A percentile compares a stretch with the other conserved stretches of the same genome.
Conservation (phyloP, 2,113 vertebrate species). For the Stegastes partitus region DNA sequence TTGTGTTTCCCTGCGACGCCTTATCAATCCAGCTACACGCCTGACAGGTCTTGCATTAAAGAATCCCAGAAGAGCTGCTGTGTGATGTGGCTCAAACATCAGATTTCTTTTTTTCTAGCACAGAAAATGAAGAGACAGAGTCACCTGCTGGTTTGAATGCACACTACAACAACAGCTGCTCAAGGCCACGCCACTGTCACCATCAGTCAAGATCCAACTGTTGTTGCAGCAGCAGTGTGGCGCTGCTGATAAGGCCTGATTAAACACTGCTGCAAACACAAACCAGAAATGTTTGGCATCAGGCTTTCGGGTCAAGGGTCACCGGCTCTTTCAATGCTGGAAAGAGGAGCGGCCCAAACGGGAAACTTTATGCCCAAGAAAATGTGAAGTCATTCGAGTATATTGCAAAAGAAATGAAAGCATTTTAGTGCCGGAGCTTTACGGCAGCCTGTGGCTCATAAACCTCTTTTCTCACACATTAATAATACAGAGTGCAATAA, state of each 20-base stretch:
- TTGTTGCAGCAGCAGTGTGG: slow-evolving; percentile 46
- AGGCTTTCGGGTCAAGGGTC: background rate
- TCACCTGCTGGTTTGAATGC: slow-evolving; percentile 63
- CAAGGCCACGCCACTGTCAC: slow-evolving; percentile 47
- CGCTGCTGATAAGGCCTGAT: slow-evolving; percentile 6
- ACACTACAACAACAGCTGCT: slow-evolving; percentile 67
- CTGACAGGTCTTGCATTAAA: background rate
- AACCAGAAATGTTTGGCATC: background rate
- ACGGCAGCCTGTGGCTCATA: slow-evolving; percentile 7
- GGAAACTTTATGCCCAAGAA: background rate
- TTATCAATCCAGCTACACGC: background rate
- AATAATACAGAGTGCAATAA: slow-evolving; percentile 44
- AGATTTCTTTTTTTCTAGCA: background rate
- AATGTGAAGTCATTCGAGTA: background rate
- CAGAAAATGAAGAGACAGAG: slow-evolving; percentile 18
- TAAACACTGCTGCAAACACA: background rate
- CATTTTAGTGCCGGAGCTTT: slow-evolving; percentile 9
- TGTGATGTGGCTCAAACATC: slow-evolving; percentile 14
- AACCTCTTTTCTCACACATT: slow-evolving; percentile 18
- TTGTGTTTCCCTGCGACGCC: background rate
- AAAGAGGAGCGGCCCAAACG: background rate
- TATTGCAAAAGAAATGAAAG: slow-evolving; percentile 22
- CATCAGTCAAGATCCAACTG: slow-evolving; percentile 41
- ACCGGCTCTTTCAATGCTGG: background rate
- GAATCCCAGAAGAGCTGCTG: background rate